These are phyloP conservation scores for Caerostris extrusa DNA, from an alignment of 1,140 invertebrate genomes.

Conservation along the genomic window DNA sequence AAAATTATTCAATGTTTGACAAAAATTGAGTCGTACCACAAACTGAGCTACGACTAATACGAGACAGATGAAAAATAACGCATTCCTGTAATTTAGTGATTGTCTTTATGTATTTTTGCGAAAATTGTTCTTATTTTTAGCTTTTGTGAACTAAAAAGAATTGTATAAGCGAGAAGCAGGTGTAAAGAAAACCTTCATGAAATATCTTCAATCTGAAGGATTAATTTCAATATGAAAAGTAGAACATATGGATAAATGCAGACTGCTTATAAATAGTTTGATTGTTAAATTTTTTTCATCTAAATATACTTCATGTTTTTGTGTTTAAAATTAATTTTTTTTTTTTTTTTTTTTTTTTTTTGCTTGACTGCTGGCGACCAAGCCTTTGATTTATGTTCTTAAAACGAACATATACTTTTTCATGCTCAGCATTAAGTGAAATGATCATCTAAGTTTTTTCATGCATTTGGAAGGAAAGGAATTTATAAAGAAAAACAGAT, in stretches of 20 bases:
- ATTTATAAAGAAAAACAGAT: not conserved
- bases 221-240: not conserved
- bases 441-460: constrained; percentile 43
- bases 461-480: constrained; percentile 22
- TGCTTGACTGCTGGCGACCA: constrained; percentile 50
- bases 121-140: not conserved
- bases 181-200: not conserved
- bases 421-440: constrained; percentile 27
- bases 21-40: not conserved
- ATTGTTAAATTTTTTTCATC: constrained; percentile 1
- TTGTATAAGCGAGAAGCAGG: not conserved
- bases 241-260: not conserved
- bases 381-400: constrained; percentile 62
- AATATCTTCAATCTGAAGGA: not conserved
- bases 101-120: not conserved
- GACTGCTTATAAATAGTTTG: not conserved
- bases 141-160: not conserved
- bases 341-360: not conserved
- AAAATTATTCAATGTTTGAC: not conserved
- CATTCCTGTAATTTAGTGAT: not conserved
- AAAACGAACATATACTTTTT: constrained; percentile 21
- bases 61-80: not conserved
- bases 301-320: constrained; percentile 19
- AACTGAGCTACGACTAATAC: not conserved
- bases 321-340: not conserved